Percentiles rank a stretch among this genome's conserved stretches.
Evolutionary conservation across 2,888 invertebrate species (phyloP).

Genomic region (Dicycla oo): DNA sequence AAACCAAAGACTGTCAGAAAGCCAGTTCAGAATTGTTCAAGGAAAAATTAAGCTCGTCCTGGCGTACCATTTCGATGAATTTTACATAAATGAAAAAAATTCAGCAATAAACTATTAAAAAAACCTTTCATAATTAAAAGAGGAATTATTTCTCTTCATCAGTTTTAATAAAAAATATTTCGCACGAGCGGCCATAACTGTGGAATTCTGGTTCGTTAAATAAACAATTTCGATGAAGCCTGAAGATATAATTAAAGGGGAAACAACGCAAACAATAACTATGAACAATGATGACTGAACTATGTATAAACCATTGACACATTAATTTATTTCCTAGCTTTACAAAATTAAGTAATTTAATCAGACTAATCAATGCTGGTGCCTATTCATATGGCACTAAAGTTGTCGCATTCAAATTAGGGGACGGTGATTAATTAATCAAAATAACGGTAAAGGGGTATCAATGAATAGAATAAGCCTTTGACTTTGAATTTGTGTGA

Average conservation of each 20-base stretch:
- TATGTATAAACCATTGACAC: background rate
- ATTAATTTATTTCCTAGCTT: slow-evolving; percentile 23
- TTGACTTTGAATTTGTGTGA: slow-evolving; percentile 46
- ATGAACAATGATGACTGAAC: slow-evolving; percentile 6
- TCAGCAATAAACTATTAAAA: slow-evolving; percentile 17
- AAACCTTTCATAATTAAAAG: slow-evolving; percentile 17
- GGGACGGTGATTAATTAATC: slow-evolving; percentile 77
- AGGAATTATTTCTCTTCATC: slow-evolving; percentile 31
- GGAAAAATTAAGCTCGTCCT: slow-evolving; percentile 10
- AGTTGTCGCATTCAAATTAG: slow-evolving; percentile 73
- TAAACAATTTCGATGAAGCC: slow-evolving; percentile 26
- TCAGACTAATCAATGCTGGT: slow-evolving; percentile 51
- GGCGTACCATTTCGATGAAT: slow-evolving; percentile 13
- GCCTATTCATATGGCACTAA: slow-evolving; percentile 69
- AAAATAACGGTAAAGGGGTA: slow-evolving; percentile 66
- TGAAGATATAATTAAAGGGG: slow-evolving; percentile 28
- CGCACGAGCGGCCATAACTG: background rate
- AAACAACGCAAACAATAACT: slow-evolving; percentile 10
- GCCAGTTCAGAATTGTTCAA: slow-evolving; percentile 13
- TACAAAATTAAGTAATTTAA: slow-evolving; percentile 51
- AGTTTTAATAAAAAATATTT: slow-evolving; percentile 27
- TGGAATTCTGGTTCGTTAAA: slow-evolving; percentile 21
- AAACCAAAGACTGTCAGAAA: slow-evolving; percentile 7
- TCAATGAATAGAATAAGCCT: slow-evolving; percentile 56
- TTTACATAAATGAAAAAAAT: background rate